Conservation (phyloP, 92 coral and sea anemone genomes). For the Zoanthus solanderi region DNA sequence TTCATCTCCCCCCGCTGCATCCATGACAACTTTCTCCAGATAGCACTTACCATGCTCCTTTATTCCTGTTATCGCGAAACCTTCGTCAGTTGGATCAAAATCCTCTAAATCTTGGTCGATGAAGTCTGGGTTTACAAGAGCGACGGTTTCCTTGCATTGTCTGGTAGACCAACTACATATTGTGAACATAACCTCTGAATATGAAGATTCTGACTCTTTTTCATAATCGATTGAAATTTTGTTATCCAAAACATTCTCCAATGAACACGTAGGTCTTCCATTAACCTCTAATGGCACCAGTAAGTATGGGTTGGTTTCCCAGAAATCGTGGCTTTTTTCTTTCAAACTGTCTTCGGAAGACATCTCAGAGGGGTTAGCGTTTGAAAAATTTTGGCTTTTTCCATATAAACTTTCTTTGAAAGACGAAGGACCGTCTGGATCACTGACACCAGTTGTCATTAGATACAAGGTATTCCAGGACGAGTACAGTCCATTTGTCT, state of each 20-base stretch:
- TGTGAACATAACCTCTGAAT: constrained; percentile 22
- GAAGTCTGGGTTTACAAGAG: constrained; percentile 9
- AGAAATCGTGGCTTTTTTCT: not conserved
- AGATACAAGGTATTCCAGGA: not conserved
- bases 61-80: not conserved
- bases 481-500: constrained; percentile 3
- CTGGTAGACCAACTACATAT: constrained; percentile 24
- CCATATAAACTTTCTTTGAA: not conserved
- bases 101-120: constrained; percentile 7
- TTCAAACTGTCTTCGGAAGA: constrained; percentile 12
- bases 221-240: constrained; percentile 2
- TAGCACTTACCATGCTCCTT: constrained; percentile 16
- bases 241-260: not conserved
- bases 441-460: constrained; percentile 2
- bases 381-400: constrained; percentile 1
- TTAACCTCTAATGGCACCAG: not conserved
- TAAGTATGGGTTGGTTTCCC: constrained; percentile 1
- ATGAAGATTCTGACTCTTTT: constrained; percentile 17
- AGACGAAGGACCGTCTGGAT: not conserved
- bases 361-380: not conserved
- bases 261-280: constrained; percentile 1
- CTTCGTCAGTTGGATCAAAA: constrained; percentile 9
- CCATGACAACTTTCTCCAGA: not conserved
- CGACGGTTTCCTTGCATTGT: constrained; percentile 3
- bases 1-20: not conserved